These are phyloP conservation scores for Thymelicus sylvestris DNA, from an alignment of 2,888 invertebrate genomes.

Conservation along the genomic window DNA sequence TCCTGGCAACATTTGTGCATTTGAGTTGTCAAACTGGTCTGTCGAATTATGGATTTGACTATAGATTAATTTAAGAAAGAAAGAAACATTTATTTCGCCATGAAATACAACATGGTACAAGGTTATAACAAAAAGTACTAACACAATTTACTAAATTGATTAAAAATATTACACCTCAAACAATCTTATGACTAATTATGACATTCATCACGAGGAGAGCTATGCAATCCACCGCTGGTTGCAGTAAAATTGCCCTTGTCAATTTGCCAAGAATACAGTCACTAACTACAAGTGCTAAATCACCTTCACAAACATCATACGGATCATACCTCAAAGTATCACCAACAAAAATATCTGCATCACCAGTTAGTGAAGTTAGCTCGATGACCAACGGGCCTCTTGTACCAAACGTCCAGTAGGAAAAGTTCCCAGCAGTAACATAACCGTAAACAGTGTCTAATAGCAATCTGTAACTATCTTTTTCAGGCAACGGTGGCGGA, in stretches of 20 bases:
- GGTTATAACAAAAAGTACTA: too few relatives aligned
- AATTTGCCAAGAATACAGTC: background rate
- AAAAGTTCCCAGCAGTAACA: conserved; percentile 75
- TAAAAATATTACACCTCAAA: too few relatives aligned
- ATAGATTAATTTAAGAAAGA: too few relatives aligned
- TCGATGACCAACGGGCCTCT: conserved; percentile 68
- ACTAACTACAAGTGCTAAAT: background rate
- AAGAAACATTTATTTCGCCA: too few relatives aligned
- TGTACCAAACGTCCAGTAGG: conserved; percentile 76
- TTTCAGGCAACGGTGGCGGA: conserved; percentile 59
- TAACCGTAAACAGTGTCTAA: conserved; percentile 68
- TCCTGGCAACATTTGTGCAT: too few relatives aligned
- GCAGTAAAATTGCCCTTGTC: background rate
- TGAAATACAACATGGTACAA: too few relatives aligned
- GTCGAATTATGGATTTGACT: too few relatives aligned
- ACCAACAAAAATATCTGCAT: conserved; percentile 75
- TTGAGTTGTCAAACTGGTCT: too few relatives aligned
- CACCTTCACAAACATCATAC: conserved; percentile 46
- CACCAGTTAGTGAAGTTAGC: conserved; percentile 67
- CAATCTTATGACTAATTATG: too few relatives aligned
- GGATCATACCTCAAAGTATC: conserved; percentile 63
- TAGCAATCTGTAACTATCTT: conserved; percentile 63
- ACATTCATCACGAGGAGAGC: too few relatives aligned
- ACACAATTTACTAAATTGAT: too few relatives aligned
- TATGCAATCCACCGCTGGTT: too few relatives aligned